Base-by-base conservation (phyloP, 1,140 invertebrate species). In the Megalopta genalis region DNA sequence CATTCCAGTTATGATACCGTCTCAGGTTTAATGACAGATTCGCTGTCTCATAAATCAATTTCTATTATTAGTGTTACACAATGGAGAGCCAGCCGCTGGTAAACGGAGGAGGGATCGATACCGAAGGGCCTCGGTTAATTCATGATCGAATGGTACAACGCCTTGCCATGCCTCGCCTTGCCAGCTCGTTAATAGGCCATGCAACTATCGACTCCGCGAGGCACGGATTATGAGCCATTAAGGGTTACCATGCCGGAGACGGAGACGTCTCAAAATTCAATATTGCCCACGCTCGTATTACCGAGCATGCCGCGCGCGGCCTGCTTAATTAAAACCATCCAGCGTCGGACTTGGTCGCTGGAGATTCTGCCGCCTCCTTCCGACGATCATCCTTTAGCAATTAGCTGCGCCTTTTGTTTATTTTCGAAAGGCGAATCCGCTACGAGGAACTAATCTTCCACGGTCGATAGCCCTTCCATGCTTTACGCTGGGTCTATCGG, bases 41-140 rank as follows among this genome's bases (percentile, higher is more conserved):
- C n/a, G 39, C 12, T 23, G 64, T 66, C 42, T 46, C 23, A 25
- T 66, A 66, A 66, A 66, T 66, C 64, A 66, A 49, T 46, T 46
- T 66, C 39, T 66, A 66, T 66, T 46, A 66, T 66, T 66, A 46
- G 39, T 7, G 12, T 39, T 66, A 18, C n/a, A 66, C 39, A 66
- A 66, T 66, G 64, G 23, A 63, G 59, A 60, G 60, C 18, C 37
- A 0, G 3, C 3, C 10, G 9, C 1, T n/a, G 12, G 64, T 46
- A 25, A 46, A 46, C n/a, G 39, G 1, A 14, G 4, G 39, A 12
- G 25, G 18, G 16, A 66, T 66, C 64, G 64, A 66, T 49, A 49
- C n/a, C 21, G 64, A 46, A 66, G 39, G 64, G 64, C 14, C 16
- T 1, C 12, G 59, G 23, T 63, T 27, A 25, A n/a, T 46, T 23